These are phyloP conservation scores for Columbina picui DNA, from an alignment of 2,113 vertebrate species.

Conservation along the genomic window DNA sequence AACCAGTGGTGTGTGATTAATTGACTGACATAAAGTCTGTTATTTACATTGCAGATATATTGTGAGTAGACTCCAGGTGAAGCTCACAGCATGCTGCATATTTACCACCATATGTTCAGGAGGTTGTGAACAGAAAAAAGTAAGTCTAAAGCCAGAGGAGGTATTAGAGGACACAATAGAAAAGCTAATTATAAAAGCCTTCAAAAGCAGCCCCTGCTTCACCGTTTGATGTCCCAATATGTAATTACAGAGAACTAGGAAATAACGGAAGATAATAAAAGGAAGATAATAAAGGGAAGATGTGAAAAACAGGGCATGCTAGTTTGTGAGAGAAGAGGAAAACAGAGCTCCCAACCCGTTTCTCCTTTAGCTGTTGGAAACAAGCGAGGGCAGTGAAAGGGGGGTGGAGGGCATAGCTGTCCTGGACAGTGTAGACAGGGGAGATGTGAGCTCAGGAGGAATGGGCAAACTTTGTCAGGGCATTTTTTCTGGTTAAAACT, in stretches of 20 bases:
- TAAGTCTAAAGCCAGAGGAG: conserved; percentile 62
- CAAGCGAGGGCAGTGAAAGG: neutral
- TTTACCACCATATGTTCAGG: conserved; percentile 70
- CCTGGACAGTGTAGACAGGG: neutral
- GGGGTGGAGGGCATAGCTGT: neutral
- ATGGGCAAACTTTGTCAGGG: neutral
- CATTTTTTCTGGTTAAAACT: neutral
- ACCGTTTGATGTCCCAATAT: conserved; percentile 29
- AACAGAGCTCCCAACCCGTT: neutral
- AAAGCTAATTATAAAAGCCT: conserved; percentile 65
- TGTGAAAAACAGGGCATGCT: neutral
- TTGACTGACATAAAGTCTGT: conserved; percentile 61
- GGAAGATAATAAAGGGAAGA: conserved; percentile 24
- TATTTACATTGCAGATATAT: conserved; percentile 67
- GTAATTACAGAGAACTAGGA: conserved; percentile 56
- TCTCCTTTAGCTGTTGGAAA: neutral
- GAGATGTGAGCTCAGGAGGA: neutral
- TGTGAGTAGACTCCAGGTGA: conserved; percentile 67
- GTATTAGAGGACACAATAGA: conserved; percentile 63
- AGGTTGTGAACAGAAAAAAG: conserved; percentile 65
- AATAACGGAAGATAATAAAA: conserved; percentile 48
- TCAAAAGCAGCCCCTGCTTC: conserved; percentile 44
- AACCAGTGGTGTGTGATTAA: conserved; percentile 64
- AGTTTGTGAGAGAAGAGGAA: neutral
- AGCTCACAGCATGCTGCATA: conserved; percentile 64